A percentile compares a stretch with the other conserved stretches of the same genome.
Evolutionary conservation across 2,113 vertebrate genomes (phyloP).

Genomic region (Gobius niger): DNA sequence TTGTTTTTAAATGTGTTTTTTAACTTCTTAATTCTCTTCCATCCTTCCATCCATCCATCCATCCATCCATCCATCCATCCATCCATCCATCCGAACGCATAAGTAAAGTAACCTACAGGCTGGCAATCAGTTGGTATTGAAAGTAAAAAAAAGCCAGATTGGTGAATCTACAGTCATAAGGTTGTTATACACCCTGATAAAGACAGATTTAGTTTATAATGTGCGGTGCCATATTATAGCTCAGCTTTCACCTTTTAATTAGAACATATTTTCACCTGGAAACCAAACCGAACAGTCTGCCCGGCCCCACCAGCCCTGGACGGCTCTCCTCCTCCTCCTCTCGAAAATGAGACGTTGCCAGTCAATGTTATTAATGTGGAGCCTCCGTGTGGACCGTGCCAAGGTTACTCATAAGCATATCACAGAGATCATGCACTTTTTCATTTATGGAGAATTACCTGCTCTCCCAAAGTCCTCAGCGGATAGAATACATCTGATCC

Average conservation of each 20-base stretch:
- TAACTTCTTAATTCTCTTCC: no score
- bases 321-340: not conserved
- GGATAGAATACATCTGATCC: constrained; percentile 52
- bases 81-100: no score
- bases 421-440: constrained; percentile 5
- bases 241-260: not conserved
- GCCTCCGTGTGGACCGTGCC: constrained; percentile 22
- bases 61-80: no score
- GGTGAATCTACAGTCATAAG: no score
- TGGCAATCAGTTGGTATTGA: no score
- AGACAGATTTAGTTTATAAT: not conserved
- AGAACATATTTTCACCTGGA: not conserved
- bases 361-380: constrained; percentile 39
- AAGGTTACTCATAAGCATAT: constrained; percentile 34
- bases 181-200: no score
- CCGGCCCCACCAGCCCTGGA: no score
- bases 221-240: not conserved
- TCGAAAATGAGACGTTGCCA: constrained; percentile 42
- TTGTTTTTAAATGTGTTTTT: no score
- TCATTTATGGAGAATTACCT: constrained; percentile 44
- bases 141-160: no score
- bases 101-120: no score
- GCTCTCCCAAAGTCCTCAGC: constrained; percentile 23
- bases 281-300: not conserved
- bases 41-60: no score